phyloP scores from a whole-genome alignment of 2,797 vertebrate species.

The Monodelphis domestica region DNA sequence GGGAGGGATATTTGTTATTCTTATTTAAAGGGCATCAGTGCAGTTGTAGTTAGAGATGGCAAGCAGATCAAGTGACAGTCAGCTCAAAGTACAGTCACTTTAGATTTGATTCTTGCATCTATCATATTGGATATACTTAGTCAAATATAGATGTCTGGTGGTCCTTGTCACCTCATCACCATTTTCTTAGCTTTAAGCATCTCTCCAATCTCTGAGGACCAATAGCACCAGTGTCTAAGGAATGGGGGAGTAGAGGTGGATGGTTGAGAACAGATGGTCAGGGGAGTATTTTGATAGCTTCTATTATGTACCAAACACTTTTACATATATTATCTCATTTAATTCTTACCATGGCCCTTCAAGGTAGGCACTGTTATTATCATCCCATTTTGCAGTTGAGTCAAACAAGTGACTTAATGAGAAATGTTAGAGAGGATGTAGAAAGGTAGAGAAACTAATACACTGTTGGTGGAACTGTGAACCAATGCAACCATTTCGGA shows the following conservation, averaged over 20 bases:
- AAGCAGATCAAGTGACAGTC: neutral
- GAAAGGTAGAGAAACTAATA: too few relatives aligned
- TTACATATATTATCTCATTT: neutral
- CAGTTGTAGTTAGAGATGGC: neutral
- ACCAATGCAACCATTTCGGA: too few relatives aligned
- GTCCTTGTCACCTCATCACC: neutral
- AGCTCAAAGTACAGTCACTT: constrained; percentile 14
- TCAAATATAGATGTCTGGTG: neutral
- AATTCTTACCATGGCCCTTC: neutral
- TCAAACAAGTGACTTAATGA: neutral
- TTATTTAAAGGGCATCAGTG: neutral
- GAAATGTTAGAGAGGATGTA: too few relatives aligned
- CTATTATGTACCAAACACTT: neutral
- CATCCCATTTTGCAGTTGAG: neutral
- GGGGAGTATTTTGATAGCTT: neutral
- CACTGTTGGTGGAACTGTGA: too few relatives aligned
- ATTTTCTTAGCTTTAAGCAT: neutral
- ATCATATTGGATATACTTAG: neutral
- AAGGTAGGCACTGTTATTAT: neutral
- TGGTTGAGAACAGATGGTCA: neutral
- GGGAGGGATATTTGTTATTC: neutral
- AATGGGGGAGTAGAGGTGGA: too few relatives aligned
- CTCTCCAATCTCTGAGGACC: neutral
- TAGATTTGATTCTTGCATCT: neutral
- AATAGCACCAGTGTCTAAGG: neutral